Evolutionary conservation across 2,113 vertebrate genomes (phyloP), one percentile per base, ranked within the genome.

Genomic region (Pygoscelis adeliae): DNA sequence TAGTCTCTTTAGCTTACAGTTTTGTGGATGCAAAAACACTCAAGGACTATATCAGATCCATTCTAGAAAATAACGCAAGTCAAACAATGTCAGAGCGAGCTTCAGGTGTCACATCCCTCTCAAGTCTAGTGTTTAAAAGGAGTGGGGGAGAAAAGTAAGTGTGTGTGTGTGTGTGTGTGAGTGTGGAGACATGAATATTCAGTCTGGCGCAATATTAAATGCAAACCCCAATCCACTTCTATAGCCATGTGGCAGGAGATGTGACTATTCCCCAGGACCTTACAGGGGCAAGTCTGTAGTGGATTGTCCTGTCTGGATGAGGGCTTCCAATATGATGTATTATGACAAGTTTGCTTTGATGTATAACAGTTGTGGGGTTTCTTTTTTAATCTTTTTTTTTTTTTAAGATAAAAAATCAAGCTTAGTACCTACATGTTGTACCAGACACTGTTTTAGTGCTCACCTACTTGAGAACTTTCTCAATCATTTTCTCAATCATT

Each of bases 61-160:
- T n/a, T 65, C 34, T 63, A 76, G 62, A 52, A 86, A 85, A 87
- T 34, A 90, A 62, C 10, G 8, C 11, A 49, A 62, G 32, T 19
- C 29, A 74, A 55, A 71, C 14, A 26, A 23, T 56, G 34, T 36
- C 11, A 73, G 49, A 63, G 32, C 0, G 1, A 78, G 15, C 10
- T 91, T 52, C 8, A 23, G 15, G 26, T 90, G 62, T 44, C 53
- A 82, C 59, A 69, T 44, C 16, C 19, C 13, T 93, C 21, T 78
- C 25, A 70, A 56, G 9, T 16, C 12, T 46, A 53, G 27, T 13
- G 3, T 77, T 84, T 62, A 58, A 78, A 63, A 21, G 12, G 16
- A 10, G 15, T 0, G 0, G 3, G 4, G 22, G 15, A 83, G 10
- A 82, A 56, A 47, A 23, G 9, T 8, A 34, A 9, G 11, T 14